Conservation (phyloP, 2,113 vertebrate species). For the Merops nubicus region DNA sequence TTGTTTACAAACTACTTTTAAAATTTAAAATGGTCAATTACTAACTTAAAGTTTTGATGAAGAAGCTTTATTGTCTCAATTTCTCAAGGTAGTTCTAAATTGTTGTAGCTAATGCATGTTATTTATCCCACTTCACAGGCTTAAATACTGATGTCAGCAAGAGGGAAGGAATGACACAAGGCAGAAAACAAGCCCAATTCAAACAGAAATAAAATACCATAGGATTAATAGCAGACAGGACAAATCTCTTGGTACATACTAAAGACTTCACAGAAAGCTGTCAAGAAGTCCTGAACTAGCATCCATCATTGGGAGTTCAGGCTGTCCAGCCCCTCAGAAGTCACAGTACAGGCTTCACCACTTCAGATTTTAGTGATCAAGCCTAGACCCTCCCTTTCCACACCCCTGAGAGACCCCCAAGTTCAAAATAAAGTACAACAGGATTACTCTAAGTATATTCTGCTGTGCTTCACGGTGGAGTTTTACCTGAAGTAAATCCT, state of each 20-base stretch:
- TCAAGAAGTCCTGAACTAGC: neutral
- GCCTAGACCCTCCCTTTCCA: neutral
- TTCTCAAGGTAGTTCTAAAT: neutral
- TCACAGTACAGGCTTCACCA: neutral
- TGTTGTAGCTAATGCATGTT: neutral
- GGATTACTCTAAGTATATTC: neutral
- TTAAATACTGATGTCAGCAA: neutral
- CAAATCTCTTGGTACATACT: neutral
- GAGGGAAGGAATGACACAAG: neutral
- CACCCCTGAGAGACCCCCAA: neutral
- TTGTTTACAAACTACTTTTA: neutral
- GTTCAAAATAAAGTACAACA: neutral
- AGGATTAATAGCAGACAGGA: neutral
- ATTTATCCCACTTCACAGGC: neutral
- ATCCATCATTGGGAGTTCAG: neutral
- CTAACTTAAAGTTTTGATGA: neutral
- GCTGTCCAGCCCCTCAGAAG: neutral
- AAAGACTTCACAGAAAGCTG: neutral
- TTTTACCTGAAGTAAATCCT: constrained; percentile 61
- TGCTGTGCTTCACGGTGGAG: neutral
- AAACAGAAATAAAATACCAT: neutral
- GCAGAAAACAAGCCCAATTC: neutral
- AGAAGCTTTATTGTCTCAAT: neutral
- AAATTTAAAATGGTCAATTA: neutral
- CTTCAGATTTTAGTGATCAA: accelerated